phyloP scores from a whole-genome alignment of 37 sponge, comb jelly and placozoan species.

The Halichondria panicea region DNA sequence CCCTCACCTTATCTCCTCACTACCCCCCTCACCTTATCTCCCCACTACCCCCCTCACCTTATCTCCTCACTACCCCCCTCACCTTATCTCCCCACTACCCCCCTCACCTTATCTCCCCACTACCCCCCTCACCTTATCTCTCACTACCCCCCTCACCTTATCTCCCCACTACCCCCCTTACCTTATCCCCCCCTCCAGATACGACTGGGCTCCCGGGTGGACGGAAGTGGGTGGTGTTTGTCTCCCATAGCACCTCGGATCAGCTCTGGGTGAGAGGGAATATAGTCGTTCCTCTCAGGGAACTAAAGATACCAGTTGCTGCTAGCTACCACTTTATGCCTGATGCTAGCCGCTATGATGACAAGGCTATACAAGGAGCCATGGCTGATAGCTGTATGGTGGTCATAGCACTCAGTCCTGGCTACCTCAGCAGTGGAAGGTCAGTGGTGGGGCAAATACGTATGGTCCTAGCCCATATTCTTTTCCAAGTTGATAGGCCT shows the following conservation, averaged over 20 bases:
- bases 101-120: background rate
- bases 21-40: too few species aligned
- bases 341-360: conserved; percentile 45
- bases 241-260: conserved; percentile 84
- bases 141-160: background rate
- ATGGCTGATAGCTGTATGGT: conserved; percentile 69
- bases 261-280: conserved; percentile 30
- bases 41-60: too few species aligned
- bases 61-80: too few species aligned
- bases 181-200: background rate
- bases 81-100: background rate
- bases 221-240: conserved; percentile 74
- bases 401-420: conserved; percentile 47
- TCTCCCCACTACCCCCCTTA: background rate
- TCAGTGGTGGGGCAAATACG: background rate
- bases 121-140: background rate
- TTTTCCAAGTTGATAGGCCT: background rate
- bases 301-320: conserved; percentile 18
- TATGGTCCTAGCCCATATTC: background rate
- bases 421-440: conserved; percentile 70
- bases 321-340: conserved; percentile 78
- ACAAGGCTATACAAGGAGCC: conserved; percentile 29
- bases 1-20: too few species aligned
- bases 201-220: conserved; percentile 21
- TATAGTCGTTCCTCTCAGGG: conserved; percentile 37